Base-by-base conservation (phyloP, 2,888 invertebrate species). In the Scaeva pyrastri region DNA sequence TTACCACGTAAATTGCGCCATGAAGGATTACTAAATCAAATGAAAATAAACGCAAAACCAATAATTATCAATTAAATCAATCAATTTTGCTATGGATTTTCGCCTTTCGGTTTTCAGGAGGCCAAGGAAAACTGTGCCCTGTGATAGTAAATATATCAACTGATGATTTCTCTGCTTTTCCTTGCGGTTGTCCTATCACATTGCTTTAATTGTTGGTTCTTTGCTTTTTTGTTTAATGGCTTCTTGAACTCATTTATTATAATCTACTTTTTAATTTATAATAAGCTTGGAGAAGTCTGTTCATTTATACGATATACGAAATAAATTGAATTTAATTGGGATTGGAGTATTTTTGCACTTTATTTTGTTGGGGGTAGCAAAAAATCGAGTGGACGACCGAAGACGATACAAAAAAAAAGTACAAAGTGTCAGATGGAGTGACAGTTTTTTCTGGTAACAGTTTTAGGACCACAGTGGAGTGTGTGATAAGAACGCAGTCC, bases 1-100 rank as follows among this genome's bases (percentile, higher is more conserved):
- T 85, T 85, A 85, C 85, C 85, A 85, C 19, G 85, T 85, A 45
- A 85, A 85, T 50, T 85, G 85, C 81, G 60, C 85, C 85, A 85
- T 85, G 62, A 70, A 81, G 41, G 58, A 73, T 68, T 68, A 50
- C 73, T 43, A 43, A 31, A 45, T 56, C 60, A 70, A 77, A 77
- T 72, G 62, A 71, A 76, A 80, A 56, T 14, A 10, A 70, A 74
- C 60, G 36, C 12, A 14, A 36, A 41, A 41, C 41, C 41, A 80
- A 73, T 36, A 72, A 68, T 64, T 68, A 31, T 19, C 50, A 73
- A 70, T 62, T 48, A 80, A 76, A 68, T 68, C 26, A 76, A 68
- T 68, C 26, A 80, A 70, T 71, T 79, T 50, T 71, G 31, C 62
- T 75, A 21, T n/a, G 11, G 39, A n/a, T n/a, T n/a, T n/a, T n/a